A percentile compares a stretch with the other conserved stretches of the same genome.
Conservation (phyloP, 2,888 invertebrate species). For the Smittia aterrima region DNA sequence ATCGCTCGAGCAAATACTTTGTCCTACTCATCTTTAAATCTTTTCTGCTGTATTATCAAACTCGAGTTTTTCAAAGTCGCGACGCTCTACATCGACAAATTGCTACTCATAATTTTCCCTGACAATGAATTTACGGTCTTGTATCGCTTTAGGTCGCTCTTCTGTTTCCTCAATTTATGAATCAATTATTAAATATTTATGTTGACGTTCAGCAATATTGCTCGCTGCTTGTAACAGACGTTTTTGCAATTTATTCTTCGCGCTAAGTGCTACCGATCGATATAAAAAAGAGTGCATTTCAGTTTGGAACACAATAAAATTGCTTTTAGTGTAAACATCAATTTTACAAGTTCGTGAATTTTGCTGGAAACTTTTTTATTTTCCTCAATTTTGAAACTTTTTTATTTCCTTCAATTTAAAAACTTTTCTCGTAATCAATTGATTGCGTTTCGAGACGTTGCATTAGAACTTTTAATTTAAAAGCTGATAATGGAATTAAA, state of each 20-base stretch:
- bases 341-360: constrained; percentile 15
- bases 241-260: too few species aligned
- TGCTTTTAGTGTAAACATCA: constrained; percentile 26
- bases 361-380: too few species aligned
- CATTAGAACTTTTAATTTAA: not conserved
- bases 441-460: not conserved
- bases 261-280: too few species aligned
- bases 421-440: not conserved
- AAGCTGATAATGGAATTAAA: not conserved
- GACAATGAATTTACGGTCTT: too few species aligned
- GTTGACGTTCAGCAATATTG: not conserved
- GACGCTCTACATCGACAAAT: too few species aligned
- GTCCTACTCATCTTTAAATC: too few species aligned
- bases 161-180: not conserved
- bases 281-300: not conserved
- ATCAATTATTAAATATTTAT: constrained; percentile 8
- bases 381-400: not conserved
- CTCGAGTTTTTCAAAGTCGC: too few species aligned
- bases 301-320: constrained; percentile 2
- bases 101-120: too few species aligned
- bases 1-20: too few species aligned
- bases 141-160: too few species aligned
- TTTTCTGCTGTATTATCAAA: too few species aligned
- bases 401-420: not conserved
- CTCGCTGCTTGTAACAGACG: too few species aligned